phyloP scores from a whole-genome alignment of 2,113 vertebrate genomes.

The Dromiciops gliroides region DNA sequence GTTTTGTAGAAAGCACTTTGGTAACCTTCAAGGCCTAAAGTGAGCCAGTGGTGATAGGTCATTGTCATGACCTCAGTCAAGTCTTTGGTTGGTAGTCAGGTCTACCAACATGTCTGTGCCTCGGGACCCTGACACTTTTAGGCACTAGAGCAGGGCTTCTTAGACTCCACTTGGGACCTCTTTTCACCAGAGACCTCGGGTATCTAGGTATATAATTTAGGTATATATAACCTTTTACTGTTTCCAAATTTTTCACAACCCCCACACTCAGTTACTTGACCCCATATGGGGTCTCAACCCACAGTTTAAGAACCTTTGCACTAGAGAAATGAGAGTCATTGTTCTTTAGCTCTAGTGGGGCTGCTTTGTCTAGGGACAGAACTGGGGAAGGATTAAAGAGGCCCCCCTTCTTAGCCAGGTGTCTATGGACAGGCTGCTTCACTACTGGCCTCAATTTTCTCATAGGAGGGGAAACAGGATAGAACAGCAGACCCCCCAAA shows the following conservation, averaged over 20 bases:
- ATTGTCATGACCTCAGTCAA: not conserved
- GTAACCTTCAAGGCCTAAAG: not conserved
- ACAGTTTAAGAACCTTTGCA: too few relatives aligned
- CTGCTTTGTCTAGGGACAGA: not conserved
- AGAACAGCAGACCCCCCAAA: not conserved
- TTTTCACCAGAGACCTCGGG: too few relatives aligned
- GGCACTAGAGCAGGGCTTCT: not conserved
- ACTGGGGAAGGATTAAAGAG: not conserved
- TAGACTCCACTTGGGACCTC: too few relatives aligned
- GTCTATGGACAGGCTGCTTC: not conserved
- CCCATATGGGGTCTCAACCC: too few relatives aligned
- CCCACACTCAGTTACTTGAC: too few relatives aligned
- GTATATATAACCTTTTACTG: too few relatives aligned
- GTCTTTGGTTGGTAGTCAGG: not conserved
- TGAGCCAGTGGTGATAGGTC: not conserved
- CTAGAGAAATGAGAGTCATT: not conserved
- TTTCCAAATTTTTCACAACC: too few relatives aligned
- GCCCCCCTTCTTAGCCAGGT: not conserved
- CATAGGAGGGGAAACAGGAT: not conserved
- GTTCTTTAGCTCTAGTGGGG: not conserved
- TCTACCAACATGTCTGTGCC: not conserved
- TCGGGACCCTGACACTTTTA: not conserved
- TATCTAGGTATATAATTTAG: too few relatives aligned
- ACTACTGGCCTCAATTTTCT: not conserved
- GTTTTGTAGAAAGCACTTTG: not conserved